phyloP scores from a whole-genome alignment of 2,888 invertebrate species.

The Trilocha varians region DNA sequence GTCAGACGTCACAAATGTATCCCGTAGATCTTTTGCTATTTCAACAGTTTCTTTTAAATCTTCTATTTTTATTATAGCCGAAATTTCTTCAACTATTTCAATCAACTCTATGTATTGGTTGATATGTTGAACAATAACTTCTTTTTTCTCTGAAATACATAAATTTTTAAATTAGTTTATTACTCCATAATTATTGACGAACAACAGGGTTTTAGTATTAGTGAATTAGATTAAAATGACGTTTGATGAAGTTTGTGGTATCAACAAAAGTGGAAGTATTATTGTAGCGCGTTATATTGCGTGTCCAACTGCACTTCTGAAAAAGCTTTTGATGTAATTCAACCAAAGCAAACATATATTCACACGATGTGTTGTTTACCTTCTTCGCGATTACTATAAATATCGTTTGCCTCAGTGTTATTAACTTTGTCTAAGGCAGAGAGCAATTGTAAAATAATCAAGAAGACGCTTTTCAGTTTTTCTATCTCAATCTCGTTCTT shows the following conservation, averaged over 20 bases:
- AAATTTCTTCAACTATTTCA: slow-evolving; percentile 49
- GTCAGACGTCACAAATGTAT: slow-evolving; percentile 24
- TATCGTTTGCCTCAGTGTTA: slow-evolving; percentile 10
- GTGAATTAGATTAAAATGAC: not conserved
- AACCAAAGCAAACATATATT: not conserved
- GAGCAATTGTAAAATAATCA: slow-evolving; percentile 31
- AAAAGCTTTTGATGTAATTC: not conserved
- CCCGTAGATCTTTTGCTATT: slow-evolving; percentile 39
- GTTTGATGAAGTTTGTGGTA: no score
- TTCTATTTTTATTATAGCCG: slow-evolving; percentile 35
- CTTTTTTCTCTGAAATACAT: slow-evolving; percentile 33
- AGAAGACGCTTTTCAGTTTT: slow-evolving; percentile 26
- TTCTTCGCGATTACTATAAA: slow-evolving; percentile 3
- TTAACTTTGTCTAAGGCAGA: slow-evolving; percentile 23
- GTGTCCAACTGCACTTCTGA: not conserved
- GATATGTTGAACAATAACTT: slow-evolving; percentile 35
- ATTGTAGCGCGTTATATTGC: not conserved
- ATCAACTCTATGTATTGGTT: slow-evolving; percentile 49
- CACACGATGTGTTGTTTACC: not conserved
- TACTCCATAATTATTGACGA: not conserved
- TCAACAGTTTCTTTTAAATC: slow-evolving; percentile 35
- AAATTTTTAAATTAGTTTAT: slow-evolving; percentile 1
- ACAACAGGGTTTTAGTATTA: not conserved
- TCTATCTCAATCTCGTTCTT: slow-evolving; percentile 23
- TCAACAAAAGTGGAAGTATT: no score